Evolutionary conservation across 2,888 invertebrate species (phyloP).

Genomic region (Megaustenia siamemsis): DNA sequence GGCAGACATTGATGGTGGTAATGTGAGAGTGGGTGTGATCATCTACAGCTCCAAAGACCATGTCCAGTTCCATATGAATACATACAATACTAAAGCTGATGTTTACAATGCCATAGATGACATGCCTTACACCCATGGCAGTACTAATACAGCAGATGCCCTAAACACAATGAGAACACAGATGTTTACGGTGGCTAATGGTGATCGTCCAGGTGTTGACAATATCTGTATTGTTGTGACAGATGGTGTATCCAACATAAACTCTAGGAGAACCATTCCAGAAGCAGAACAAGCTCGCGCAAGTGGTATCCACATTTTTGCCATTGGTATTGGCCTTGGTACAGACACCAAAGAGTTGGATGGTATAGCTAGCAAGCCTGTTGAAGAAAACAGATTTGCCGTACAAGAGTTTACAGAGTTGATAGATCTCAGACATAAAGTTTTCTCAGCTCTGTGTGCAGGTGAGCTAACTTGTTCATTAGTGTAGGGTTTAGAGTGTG

Average conservation of each 20-base stretch:
- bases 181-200: constrained; percentile 69
- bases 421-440: no score
- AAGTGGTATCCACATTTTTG: constrained; percentile 65
- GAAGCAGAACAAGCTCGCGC: constrained; percentile 67
- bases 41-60: constrained; percentile 72
- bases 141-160: constrained; percentile 75
- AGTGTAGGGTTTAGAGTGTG: no score
- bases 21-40: constrained; percentile 71
- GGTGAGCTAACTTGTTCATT: no score
- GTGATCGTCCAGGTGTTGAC: constrained; percentile 71
- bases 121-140: constrained; percentile 71
- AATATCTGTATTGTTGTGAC: constrained; percentile 74
- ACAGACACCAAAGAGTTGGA: constrained; percentile 63
- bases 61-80: constrained; percentile 73
- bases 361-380: constrained; percentile 65
- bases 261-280: constrained; percentile 66
- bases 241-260: constrained; percentile 77
- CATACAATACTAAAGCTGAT: constrained; percentile 62
- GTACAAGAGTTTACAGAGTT: constrained; percentile 64
- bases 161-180: constrained; percentile 66
- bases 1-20: constrained; percentile 68
- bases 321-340: constrained; percentile 68
- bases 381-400: constrained; percentile 61
- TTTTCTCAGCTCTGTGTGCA: no score
- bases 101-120: constrained; percentile 71